phyloP scores from a whole-genome alignment of 2,888 invertebrate genomes.

The Coelogynopora nodosa region DNA sequence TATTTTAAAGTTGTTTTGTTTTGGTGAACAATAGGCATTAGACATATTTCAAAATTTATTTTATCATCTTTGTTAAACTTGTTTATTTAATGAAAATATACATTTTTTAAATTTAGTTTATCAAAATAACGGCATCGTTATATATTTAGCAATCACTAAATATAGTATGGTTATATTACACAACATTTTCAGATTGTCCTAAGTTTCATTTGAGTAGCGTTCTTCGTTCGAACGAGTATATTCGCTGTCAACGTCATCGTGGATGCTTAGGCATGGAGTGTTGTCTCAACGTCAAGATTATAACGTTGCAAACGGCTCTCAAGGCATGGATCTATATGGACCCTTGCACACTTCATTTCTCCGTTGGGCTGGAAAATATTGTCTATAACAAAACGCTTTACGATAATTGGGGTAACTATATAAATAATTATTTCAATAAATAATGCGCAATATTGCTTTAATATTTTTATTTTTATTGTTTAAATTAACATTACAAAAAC shows the following conservation, averaged over 20 bases:
- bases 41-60: too few relatives aligned
- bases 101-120: too few relatives aligned
- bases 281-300: constrained; percentile 49
- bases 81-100: too few relatives aligned
- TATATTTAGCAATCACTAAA: too few relatives aligned
- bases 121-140: too few relatives aligned
- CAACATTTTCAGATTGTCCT: constrained; percentile 42
- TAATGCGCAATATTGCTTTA: too few relatives aligned
- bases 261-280: constrained; percentile 50
- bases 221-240: background rate
- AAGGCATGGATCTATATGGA: constrained; percentile 41
- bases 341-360: constrained; percentile 41
- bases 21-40: too few relatives aligned
- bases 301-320: constrained; percentile 42
- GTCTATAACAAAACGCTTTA: constrained; percentile 39
- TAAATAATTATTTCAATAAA: background rate
- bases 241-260: constrained; percentile 50
- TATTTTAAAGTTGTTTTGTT: too few relatives aligned
- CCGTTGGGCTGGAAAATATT: constrained; percentile 43
- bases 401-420: constrained; percentile 44
- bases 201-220: background rate
- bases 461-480: too few relatives aligned
- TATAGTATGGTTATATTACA: too few relatives aligned
- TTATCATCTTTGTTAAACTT: too few relatives aligned
- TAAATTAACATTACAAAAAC: too few relatives aligned